These are phyloP conservation scores for Erannis defoliaria DNA, from an alignment of 2,888 invertebrate genomes.

Conservation along the genomic window DNA sequence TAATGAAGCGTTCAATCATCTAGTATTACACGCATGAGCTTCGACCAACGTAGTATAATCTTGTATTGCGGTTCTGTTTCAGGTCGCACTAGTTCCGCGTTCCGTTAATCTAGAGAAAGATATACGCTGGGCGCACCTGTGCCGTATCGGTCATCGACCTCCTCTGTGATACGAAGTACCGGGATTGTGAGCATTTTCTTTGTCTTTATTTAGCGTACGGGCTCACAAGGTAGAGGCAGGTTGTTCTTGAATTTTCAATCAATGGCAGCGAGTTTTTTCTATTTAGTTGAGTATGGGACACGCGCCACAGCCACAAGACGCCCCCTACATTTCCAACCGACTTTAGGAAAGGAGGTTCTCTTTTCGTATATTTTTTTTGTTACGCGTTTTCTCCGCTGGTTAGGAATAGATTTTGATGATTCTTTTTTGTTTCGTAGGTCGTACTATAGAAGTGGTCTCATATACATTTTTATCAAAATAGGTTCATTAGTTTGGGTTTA, in stretches of 20 bases:
- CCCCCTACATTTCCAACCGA: too few species aligned
- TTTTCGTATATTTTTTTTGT: too few species aligned
- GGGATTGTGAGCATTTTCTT: slow-evolving; percentile 3
- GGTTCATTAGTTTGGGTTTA: too few species aligned
- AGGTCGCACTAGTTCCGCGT: slow-evolving; percentile 13
- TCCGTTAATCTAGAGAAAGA: slow-evolving; percentile 16
- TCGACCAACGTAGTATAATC: too few species aligned
- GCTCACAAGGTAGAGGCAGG: neutral
- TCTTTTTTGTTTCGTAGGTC: too few species aligned
- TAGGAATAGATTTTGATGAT: too few species aligned
- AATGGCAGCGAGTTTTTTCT: neutral
- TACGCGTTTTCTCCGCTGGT: too few species aligned
- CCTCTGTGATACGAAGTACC: slow-evolving; percentile 13
- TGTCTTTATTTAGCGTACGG: neutral
- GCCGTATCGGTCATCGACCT: slow-evolving; percentile 40
- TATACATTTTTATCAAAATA: too few species aligned
- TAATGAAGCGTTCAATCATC: slow-evolving; percentile 8
- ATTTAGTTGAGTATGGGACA: too few species aligned
- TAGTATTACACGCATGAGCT: neutral
- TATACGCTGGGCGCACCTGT: slow-evolving; percentile 26
- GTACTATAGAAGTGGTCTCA: too few species aligned
- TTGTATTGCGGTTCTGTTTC: neutral
- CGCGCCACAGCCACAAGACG: too few species aligned
- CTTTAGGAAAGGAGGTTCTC: too few species aligned
- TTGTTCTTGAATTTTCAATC: neutral